phyloP scores from a whole-genome alignment of 1,140 invertebrate species.

The Teleogryllus occipitalis region DNA sequence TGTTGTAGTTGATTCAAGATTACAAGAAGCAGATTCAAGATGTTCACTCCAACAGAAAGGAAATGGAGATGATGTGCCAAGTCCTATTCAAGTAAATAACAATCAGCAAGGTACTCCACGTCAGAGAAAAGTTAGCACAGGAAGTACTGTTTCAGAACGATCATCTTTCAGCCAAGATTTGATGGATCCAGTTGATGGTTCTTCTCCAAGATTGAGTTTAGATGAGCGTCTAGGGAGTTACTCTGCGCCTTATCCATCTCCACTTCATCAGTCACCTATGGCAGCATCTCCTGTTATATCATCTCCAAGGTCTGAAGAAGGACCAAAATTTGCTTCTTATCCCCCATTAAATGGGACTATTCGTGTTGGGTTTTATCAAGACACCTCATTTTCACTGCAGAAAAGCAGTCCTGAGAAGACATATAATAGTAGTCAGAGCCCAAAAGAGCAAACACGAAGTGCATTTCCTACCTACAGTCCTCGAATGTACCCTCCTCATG shows the following conservation, averaged over 20 bases:
- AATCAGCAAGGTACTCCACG: slow-evolving; percentile 28
- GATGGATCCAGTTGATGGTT: slow-evolving; percentile 40
- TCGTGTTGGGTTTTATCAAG: slow-evolving; percentile 69
- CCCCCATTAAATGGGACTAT: slow-evolving; percentile 59
- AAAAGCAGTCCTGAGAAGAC: slow-evolving; percentile 54
- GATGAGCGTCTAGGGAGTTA: slow-evolving; percentile 46
- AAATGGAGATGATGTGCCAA: slow-evolving; percentile 6
- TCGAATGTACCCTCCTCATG: slow-evolving; percentile 11
- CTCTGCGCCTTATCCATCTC: slow-evolving; percentile 55
- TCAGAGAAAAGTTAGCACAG: slow-evolving; percentile 56
- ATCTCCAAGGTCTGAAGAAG: slow-evolving; percentile 46
- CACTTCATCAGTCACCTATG: slow-evolving; percentile 48
- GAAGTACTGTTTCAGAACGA: slow-evolving; percentile 61
- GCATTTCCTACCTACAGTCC: neutral
- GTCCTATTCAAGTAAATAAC: neutral
- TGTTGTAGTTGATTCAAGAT: neutral
- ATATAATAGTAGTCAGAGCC: slow-evolving; percentile 8
- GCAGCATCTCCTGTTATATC: slow-evolving; percentile 45
- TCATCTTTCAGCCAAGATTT: slow-evolving; percentile 65
- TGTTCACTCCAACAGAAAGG: neutral
- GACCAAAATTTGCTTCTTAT: slow-evolving; percentile 53
- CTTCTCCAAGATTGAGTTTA: slow-evolving; percentile 49
- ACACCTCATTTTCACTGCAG: slow-evolving; percentile 46
- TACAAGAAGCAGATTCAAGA: neutral
- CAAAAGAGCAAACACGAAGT: neutral